A percentile compares a stretch with the other conserved stretches of the same genome.
These are phyloP conservation scores for Collichthys lucidus DNA, from an alignment of 2,113 vertebrate genomes.

Conservation along the genomic window DNA sequence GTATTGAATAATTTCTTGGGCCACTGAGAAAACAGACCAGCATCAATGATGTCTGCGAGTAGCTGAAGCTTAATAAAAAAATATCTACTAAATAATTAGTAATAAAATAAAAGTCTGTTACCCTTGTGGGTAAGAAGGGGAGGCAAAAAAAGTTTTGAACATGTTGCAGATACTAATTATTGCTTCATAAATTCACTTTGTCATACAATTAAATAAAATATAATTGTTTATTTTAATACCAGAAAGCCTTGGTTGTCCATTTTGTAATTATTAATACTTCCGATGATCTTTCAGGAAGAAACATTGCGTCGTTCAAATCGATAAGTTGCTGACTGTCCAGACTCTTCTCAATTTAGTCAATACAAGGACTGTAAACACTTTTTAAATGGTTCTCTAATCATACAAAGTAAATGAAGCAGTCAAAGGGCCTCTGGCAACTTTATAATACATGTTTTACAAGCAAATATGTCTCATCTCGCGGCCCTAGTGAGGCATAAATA, in stretches of 20 bases:
- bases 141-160: neutral
- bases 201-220: neutral
- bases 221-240: neutral
- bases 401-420: conserved; percentile 77
- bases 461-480: conserved; percentile 75
- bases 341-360: conserved; percentile 70
- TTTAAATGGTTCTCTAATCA: conserved; percentile 78
- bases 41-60: neutral
- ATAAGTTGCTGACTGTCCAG: conserved; percentile 58
- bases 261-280: conserved; percentile 19
- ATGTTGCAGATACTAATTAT: neutral
- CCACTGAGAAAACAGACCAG: neutral
- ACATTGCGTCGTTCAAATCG: conserved; percentile 40
- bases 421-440: conserved; percentile 66
- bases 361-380: conserved; percentile 76
- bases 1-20: neutral
- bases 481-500: conserved; percentile 69
- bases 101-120: neutral
- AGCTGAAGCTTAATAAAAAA: neutral
- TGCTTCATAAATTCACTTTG: neutral
- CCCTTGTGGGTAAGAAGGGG: neutral
- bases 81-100: no score
- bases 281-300: conserved; percentile 40
- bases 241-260: neutral
- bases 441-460: conserved; percentile 79